These are phyloP conservation scores for Syrphus vitripennis DNA, from an alignment of 2,888 invertebrate species.

Conservation along the genomic window DNA sequence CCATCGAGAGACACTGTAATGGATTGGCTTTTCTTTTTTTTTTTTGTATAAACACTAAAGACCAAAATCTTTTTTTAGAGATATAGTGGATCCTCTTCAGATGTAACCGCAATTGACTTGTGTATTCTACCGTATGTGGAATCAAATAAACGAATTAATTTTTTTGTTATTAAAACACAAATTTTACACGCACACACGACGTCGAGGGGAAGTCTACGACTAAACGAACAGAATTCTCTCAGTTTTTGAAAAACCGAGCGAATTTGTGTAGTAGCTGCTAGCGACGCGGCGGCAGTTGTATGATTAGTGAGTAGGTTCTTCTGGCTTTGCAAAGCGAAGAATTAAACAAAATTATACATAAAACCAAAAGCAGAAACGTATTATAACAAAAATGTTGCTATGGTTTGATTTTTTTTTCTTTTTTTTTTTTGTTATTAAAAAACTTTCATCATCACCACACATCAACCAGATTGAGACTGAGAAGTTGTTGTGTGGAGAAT, in stretches of 20 bases:
- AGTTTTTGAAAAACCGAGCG: slow-evolving; percentile 62
- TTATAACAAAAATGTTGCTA: slow-evolving; percentile 38
- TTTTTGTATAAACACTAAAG: slow-evolving; percentile 59
- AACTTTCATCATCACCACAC: slow-evolving; percentile 55
- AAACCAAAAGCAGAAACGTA: slow-evolving; percentile 6
- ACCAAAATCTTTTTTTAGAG: slow-evolving; percentile 38
- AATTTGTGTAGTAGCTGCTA: slow-evolving; percentile 50
- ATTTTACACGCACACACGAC: slow-evolving; percentile 51
- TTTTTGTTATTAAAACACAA: slow-evolving; percentile 41
- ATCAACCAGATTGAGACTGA: slow-evolving; percentile 31
- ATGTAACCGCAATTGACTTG: slow-evolving; percentile 32
- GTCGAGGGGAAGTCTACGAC: slow-evolving; percentile 57
- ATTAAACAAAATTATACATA: slow-evolving; percentile 23
- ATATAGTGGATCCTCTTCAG: slow-evolving; percentile 13
- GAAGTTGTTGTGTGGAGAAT: slow-evolving; percentile 25
- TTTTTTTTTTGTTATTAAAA: slow-evolving; percentile 49
- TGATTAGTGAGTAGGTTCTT: slow-evolving; percentile 65
- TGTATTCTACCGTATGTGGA: slow-evolving; percentile 18
- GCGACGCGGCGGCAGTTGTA: slow-evolving; percentile 6
- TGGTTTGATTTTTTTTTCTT: slow-evolving; percentile 28
- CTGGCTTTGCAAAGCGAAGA: slow-evolving; percentile 19
- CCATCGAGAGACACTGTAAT: slow-evolving; percentile 44
- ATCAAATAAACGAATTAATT: slow-evolving; percentile 25
- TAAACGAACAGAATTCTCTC: slow-evolving; percentile 60
- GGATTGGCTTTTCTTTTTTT: slow-evolving; percentile 24